Percentiles rank a stretch among this genome's conserved stretches.
These are phyloP conservation scores for Drosophila merina DNA, from an alignment of 2,888 invertebrate species.

Conservation along the genomic window DNA sequence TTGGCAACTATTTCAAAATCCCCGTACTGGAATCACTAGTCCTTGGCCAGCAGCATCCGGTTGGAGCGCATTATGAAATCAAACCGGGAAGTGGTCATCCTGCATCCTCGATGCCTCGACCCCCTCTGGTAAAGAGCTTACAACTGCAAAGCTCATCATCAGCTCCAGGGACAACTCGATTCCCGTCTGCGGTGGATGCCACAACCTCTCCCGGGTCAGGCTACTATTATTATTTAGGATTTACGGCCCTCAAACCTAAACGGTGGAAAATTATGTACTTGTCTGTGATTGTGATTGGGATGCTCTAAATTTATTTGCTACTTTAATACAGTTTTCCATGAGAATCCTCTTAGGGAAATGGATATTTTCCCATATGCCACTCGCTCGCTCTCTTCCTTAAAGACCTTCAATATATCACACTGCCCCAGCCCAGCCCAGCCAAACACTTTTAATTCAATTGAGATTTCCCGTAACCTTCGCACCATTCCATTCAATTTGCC, in stretches of 20 bases:
- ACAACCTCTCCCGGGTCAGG: neutral
- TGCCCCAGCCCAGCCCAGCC: conserved; percentile 13
- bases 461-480: conserved; percentile 31
- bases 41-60: conserved; percentile 52
- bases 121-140: conserved; percentile 59
- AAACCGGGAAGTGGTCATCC: neutral
- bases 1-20: conserved; percentile 54
- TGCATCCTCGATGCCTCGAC: neutral
- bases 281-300: neutral
- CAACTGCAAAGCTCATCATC: conserved; percentile 57
- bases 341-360: neutral
- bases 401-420: conserved; percentile 1
- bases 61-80: conserved; percentile 18
- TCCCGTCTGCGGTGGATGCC: neutral
- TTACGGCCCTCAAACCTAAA: neutral
- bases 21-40: conserved; percentile 46
- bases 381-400: conserved; percentile 1
- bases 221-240: conserved; percentile 17
- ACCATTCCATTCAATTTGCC: conserved; percentile 40
- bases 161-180: conserved; percentile 8
- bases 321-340: neutral
- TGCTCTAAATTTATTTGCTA: neutral
- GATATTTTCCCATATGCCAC: neutral
- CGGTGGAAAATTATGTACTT: neutral
- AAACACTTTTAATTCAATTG: conserved; percentile 42